These are phyloP conservation scores for Python bivittatus DNA, from an alignment of 2,113 vertebrate genomes.

Conservation along the genomic window DNA sequence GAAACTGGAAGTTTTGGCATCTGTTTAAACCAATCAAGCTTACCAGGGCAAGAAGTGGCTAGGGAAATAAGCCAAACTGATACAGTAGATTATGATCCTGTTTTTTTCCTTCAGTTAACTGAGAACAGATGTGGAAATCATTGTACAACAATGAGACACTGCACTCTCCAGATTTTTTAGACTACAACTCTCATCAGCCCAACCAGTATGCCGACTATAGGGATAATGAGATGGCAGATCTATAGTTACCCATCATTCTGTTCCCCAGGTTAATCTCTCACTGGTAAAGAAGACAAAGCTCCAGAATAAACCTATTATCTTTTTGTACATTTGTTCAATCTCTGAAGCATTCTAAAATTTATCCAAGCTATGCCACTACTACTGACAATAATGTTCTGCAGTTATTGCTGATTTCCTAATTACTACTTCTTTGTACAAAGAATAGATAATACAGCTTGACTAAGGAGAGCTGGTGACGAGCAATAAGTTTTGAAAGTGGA, in stretches of 20 bases:
- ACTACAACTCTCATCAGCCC: background rate
- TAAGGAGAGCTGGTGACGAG: background rate
- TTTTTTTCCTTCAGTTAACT: background rate
- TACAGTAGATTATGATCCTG: background rate
- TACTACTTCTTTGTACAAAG: no score
- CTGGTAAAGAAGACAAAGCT: background rate
- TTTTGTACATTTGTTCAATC: background rate
- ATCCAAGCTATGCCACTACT: background rate
- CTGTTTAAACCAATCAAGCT: background rate
- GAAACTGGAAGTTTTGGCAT: background rate
- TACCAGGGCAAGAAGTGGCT: background rate
- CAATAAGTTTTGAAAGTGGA: background rate
- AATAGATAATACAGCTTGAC: background rate
- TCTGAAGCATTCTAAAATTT: background rate
- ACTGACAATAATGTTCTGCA: background rate
- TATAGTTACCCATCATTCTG: background rate
- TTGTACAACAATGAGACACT: background rate
- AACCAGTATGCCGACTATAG: background rate
- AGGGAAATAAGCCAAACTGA: background rate
- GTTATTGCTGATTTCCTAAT: background rate
- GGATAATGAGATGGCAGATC: background rate
- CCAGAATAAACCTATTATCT: background rate
- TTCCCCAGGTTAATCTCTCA: background rate
- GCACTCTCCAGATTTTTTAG: background rate
- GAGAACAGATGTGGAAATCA: background rate